Base-by-base conservation (phyloP, 2,797 vertebrate genomes). In the Holocentrus rufus region DNA sequence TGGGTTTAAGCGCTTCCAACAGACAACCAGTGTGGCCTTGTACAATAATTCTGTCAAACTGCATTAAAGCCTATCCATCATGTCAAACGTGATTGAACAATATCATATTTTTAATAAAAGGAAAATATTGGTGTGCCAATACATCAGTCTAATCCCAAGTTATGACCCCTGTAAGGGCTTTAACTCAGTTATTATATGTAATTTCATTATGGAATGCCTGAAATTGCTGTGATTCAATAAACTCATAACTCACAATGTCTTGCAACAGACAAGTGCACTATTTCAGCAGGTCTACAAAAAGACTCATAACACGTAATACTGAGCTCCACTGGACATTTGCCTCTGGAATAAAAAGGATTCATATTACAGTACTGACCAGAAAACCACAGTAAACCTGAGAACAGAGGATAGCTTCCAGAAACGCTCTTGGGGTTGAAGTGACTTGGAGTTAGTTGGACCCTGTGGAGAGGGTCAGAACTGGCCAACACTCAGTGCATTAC, bases 321-420 rank as follows among this genome's bases (percentile, higher is more conserved):
- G 6, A 52, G 39, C 44, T 73, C 65, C 20, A 15, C 39, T 23
- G 49, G 54, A 25, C 25, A 30, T 61, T 27, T 58, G 18, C 74
- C 30, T 78, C 61, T 63, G 64, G 49, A 77, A 60, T n/a, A 36
- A 15, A 50, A 44, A 31, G 9, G 47, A 49, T 34, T 69, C 42
- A 36, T 42, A 25, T 72, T 27, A 72, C 42, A 70, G n/a, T 0
- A 65, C 47, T 18, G 14, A 56, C 46, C 60, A 59, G 52, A 59
- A 69, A 66, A 68, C 60, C 30, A 56, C 49, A 64, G 66, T 73
- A 65, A 69, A 76, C 77, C 83, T 69, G 71, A 80, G 77, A 80
- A 74, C 47, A 58, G 34, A 60, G 42, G 53, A 60, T 20, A 4
- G 5, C 49, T 22, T 61, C 56, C 42, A 36, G 54, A 61, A 25